Percentiles rank a stretch among this genome's conserved stretches.
Evolutionary conservation across 2,113 vertebrate species (phyloP).

Genomic region (Willisornis vidua): DNA sequence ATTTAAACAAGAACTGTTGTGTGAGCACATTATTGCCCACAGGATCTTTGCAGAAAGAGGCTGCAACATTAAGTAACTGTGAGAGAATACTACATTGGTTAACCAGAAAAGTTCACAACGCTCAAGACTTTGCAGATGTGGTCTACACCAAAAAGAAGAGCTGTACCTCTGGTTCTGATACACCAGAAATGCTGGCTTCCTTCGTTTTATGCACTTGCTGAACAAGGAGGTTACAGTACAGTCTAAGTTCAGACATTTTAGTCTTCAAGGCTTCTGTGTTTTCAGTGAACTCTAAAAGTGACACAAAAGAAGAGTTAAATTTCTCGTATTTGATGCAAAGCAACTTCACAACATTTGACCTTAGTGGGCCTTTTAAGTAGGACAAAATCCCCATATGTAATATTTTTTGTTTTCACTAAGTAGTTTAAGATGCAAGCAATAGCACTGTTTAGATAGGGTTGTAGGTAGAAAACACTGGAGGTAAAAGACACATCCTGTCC

Average conservation of each 20-base stretch:
- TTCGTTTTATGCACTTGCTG: constrained; percentile 95
- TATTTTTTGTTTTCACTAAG: background rate
- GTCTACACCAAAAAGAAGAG: background rate
- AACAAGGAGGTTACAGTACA: constrained; percentile 97
- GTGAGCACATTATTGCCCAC: background rate
- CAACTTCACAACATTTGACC: background rate
- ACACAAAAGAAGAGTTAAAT: constrained; percentile 14
- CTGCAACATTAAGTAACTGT: background rate
- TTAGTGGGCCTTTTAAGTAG: background rate
- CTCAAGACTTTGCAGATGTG: background rate
- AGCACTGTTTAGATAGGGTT: background rate
- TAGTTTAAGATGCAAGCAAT: background rate
- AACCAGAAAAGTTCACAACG: background rate
- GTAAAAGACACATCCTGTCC: background rate
- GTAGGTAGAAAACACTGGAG: background rate
- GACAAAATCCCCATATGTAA: background rate
- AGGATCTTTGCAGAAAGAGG: background rate
- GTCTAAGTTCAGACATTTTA: constrained; percentile 95
- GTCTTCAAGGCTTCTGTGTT: constrained; percentile 93
- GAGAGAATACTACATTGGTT: background rate
- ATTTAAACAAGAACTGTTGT: background rate
- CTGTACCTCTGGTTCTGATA: constrained; percentile 72
- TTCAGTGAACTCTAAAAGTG: constrained; percentile 89
- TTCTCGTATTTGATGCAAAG: background rate
- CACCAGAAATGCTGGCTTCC: constrained; percentile 62